phyloP scores from a whole-genome alignment of 1,140 invertebrate genomes.

The Lepidurus apus region DNA sequence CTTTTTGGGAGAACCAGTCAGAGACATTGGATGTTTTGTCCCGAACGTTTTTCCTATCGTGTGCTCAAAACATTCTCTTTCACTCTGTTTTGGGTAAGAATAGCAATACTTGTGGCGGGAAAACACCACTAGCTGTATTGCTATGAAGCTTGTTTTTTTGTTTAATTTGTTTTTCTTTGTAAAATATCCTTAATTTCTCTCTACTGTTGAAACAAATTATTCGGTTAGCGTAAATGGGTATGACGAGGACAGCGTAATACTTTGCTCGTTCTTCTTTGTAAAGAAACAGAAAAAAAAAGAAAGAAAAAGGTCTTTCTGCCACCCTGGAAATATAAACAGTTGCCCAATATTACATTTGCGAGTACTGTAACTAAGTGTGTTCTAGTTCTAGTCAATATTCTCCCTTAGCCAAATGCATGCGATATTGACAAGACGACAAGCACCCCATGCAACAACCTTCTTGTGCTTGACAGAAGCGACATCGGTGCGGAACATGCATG shows the following conservation, averaged over 20 bases:
- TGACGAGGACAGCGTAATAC: not conserved
- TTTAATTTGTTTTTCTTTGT: not conserved
- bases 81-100: not conserved
- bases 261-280: not conserved
- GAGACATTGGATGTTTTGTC: not conserved
- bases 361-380: not conserved
- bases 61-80: not conserved
- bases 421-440: not conserved
- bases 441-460: not conserved
- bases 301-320: not conserved
- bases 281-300: not conserved
- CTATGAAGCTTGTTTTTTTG: not conserved
- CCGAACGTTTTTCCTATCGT: not conserved
- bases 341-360: not conserved
- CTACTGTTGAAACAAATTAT: not conserved
- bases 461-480: not conserved
- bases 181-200: not conserved
- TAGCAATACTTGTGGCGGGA: constrained; percentile 6
- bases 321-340: constrained; percentile 1
- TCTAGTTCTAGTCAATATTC: not conserved
- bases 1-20: not conserved
- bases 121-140: not conserved
- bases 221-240: constrained; percentile 1
- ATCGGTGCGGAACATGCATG: not conserved
- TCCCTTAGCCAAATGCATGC: not conserved